Percentiles rank a stretch among this genome's conserved stretches.
phyloP scores from a whole-genome alignment of 2,797 vertebrate genomes.

The Sarcophilus harrisii region DNA sequence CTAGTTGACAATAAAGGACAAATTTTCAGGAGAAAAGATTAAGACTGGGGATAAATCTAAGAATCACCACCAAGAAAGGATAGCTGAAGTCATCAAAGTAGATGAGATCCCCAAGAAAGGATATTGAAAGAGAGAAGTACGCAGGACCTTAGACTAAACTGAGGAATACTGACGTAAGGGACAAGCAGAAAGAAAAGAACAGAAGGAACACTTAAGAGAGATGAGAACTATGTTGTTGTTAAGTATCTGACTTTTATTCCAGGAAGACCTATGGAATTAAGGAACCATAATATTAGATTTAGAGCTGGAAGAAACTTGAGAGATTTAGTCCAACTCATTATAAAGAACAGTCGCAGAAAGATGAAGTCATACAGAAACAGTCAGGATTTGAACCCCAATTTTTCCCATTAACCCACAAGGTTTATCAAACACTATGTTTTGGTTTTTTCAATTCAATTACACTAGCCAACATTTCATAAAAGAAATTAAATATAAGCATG shows the following conservation, averaged over 20 bases:
- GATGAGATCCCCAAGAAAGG: background rate
- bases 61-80: background rate
- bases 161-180: background rate
- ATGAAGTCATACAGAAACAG: background rate
- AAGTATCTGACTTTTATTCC: background rate
- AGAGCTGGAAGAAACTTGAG: background rate
- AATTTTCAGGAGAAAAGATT: background rate
- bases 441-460: background rate
- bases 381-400: background rate
- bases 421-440: background rate
- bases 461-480: background rate
- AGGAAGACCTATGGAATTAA: background rate
- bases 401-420: background rate
- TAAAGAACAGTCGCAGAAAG: background rate
- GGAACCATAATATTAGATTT: background rate
- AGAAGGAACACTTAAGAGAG: background rate
- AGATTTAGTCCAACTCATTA: background rate
- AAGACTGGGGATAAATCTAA: background rate
- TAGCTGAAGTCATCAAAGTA: background rate
- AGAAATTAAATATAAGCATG: background rate
- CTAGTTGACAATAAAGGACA: background rate
- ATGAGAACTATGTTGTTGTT: background rate
- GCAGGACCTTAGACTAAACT: background rate
- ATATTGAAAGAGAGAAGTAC: background rate
- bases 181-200: background rate